phyloP scores from a whole-genome alignment of 92 coral and sea anemone species.

The Palythoa grandiflora region DNA sequence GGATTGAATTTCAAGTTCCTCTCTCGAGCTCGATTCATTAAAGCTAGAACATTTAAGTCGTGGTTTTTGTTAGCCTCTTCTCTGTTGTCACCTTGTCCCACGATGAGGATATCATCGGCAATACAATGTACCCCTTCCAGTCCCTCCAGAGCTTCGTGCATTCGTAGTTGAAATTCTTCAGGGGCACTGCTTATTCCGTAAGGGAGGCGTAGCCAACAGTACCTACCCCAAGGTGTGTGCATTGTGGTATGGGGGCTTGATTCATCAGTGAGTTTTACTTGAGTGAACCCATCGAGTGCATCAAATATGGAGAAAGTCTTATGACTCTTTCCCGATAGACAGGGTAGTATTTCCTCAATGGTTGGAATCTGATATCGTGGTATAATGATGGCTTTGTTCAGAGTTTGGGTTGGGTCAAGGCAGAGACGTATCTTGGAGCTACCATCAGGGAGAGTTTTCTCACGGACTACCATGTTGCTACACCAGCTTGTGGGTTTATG shows the following conservation, averaged over 20 bases:
- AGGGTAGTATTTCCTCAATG: constrained; percentile 34
- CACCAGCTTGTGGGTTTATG: constrained; percentile 55
- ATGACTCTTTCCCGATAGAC: constrained; percentile 49
- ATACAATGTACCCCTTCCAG: constrained; percentile 49
- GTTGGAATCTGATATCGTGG: constrained; percentile 52
- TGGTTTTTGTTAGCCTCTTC: constrained; percentile 64
- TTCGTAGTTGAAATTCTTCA: constrained; percentile 49
- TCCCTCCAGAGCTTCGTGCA: constrained; percentile 57
- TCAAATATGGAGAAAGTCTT: constrained; percentile 56
- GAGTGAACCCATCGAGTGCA: constrained; percentile 59
- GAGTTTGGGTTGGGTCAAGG: constrained; percentile 57
- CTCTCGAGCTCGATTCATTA: constrained; percentile 52
- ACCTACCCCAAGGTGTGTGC: constrained; percentile 55
- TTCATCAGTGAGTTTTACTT: constrained; percentile 46
- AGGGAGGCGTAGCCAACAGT: constrained; percentile 52
- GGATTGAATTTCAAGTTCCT: constrained; percentile 55
- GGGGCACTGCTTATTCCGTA: constrained; percentile 49
- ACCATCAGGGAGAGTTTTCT: constrained; percentile 48
- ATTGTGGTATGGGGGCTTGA: constrained; percentile 50
- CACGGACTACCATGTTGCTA: constrained; percentile 53
- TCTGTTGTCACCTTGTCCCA: constrained; percentile 33
- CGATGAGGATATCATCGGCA: constrained; percentile 13
- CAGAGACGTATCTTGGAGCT: constrained; percentile 44
- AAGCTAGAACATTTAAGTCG: constrained; percentile 34
- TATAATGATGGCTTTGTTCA: constrained; percentile 55